These are phyloP conservation scores for Plutella xylostella DNA, from an alignment of 2,888 invertebrate genomes.

Conservation along the genomic window DNA sequence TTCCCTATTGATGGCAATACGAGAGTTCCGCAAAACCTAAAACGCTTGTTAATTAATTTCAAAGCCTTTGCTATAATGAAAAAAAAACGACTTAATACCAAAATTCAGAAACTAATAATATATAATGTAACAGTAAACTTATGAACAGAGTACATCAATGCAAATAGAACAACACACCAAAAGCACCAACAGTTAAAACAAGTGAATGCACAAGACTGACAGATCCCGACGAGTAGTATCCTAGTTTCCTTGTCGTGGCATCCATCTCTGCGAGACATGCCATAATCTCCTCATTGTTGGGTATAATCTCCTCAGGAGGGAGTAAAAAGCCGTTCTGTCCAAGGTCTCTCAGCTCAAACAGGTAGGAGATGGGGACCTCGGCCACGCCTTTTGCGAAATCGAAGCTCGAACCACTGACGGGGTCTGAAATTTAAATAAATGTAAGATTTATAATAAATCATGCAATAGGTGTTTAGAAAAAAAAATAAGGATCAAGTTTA, in stretches of 20 bases:
- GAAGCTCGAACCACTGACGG: conserved; percentile 48
- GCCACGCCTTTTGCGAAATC: conserved; percentile 70
- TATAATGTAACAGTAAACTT: too few relatives aligned
- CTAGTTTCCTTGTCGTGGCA: conserved; percentile 26
- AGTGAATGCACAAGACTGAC: neutral
- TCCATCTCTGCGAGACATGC: conserved; percentile 44
- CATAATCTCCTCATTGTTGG: conserved; percentile 52
- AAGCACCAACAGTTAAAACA: neutral
- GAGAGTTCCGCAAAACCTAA: too few relatives aligned
- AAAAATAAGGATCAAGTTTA: too few relatives aligned
- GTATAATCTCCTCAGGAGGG: conserved; percentile 57
- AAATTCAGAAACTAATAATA: neutral
- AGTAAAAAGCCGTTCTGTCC: conserved; percentile 66
- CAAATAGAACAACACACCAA: neutral
- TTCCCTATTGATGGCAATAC: too few relatives aligned
- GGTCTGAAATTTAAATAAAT: conserved; percentile 28
- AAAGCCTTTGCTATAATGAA: too few relatives aligned
- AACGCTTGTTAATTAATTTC: too few relatives aligned
- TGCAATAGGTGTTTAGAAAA: too few relatives aligned
- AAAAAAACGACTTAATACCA: too few relatives aligned
- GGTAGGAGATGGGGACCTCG: conserved; percentile 61
- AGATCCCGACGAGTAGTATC: conserved; percentile 23
- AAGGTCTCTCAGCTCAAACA: conserved; percentile 68
- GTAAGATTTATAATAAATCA: neutral
- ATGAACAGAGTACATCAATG: neutral